Evolutionary conservation across 2,113 vertebrate species (phyloP), one percentile per base, ranked within the genome.

Genomic region (Probosciger aterrimus): DNA sequence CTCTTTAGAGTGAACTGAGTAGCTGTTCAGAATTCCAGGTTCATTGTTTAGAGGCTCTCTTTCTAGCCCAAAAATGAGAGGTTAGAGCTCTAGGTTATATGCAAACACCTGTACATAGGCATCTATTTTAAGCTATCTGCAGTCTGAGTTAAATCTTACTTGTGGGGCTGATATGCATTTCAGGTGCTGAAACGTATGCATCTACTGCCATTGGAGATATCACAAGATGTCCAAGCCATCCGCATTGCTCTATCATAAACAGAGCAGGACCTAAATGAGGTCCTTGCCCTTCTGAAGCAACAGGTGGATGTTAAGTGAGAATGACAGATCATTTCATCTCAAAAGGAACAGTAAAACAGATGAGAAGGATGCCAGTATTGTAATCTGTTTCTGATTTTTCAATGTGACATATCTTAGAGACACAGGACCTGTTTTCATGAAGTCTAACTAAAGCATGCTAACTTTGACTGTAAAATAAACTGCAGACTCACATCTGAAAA

Each of bases 121-220:
- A n/a, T 14, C 3, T 79, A 13, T 14, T 37, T 81, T 52, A 39
- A 65, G 2, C 8, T 71, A 6, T 63, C 28, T 64, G 39, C 57
- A 74, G 4, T 39, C 27, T 65, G 22, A 79, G n/a, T 57, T 75
- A 57, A 53, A 41, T 49, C 3, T 39, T 49, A 18, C 5, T 30
- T 1, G 2, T 25, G 4, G 5, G 28, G 9, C 4, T 1, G 1
- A 37, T 63, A 23, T 59, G 33, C 55, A n/a, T 59, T 59, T 81
- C 50, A 63, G 28, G 20, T 87, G 9, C 31, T 82, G 50, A 88
- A 87, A 59, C 31, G 28, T 12, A 47, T 24, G 3, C 4, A 39
- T 22, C 22, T 50, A 15, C 24, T 74, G 16, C 23, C 20, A 18
- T 1, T 39, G 25, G 16, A 73, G 18, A 44, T 5, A n/a, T 49